Base-by-base conservation (phyloP, 1,140 invertebrate genomes). In the Rhagoletis pomonella region DNA sequence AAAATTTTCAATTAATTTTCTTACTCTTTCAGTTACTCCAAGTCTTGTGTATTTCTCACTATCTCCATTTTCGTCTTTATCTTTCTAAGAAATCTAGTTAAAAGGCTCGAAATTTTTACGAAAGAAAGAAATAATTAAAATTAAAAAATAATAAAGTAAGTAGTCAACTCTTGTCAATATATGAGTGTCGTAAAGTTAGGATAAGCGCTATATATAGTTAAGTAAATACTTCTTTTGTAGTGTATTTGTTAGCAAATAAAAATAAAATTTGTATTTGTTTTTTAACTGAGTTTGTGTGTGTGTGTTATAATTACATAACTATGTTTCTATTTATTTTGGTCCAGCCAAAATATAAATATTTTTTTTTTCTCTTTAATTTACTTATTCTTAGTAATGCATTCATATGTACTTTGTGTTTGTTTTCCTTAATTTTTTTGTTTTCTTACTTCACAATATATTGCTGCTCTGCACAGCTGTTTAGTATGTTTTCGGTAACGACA, bases 301-400 rank as follows among this genome's bases (percentile, higher is more conserved):
- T 42, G 19, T 87, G 50, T 86, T 86, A 42, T 42, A 55, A 50
- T 44, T 58, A 47, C 44, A 59, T 86, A n/a, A 62, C 42, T 5
- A 47, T 44, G 12, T 77, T 3, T 86, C 3, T 9, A 85, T n/a
- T n/a, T 88, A 92, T 88, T 90, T 92, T 92, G 91, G 91, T 90
- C 91, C 91, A 92, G 91, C 91, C 91, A 92, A 91, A 91, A 91
- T 92, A 55, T 50, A 44, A 64, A 6, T 58, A 69, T 29, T 67
- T 50, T 9, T 64, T 58, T 81, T 29, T 29, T 29, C 29, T 29
- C 1, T 29, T 12, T 3, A 2, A 19, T 81, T 58, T 1, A 5
- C 44, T 50, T 50, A 50, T 19, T 50, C 69, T 77, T 77, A 77
- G 39, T 67, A 19, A 29, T 29, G 47, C 17, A 19, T 81, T 58